These are phyloP conservation scores for Hestina assimilis DNA, from an alignment of 1,140 invertebrate species.

Conservation along the genomic window DNA sequence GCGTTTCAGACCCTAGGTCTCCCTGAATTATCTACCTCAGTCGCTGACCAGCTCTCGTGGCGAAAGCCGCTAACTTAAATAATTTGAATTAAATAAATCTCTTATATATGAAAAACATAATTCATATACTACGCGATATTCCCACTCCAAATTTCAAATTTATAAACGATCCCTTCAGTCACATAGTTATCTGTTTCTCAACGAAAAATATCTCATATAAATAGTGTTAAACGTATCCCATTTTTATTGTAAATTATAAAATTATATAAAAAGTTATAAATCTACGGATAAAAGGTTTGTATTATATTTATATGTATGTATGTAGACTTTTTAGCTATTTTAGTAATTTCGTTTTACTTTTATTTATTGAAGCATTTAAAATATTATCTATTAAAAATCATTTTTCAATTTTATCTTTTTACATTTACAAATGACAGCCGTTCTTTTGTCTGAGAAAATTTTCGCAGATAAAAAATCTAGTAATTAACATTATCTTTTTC, in stretches of 20 bases:
- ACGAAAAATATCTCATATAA: constrained; percentile 73
- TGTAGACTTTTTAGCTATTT: constrained; percentile 9
- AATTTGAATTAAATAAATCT: constrained; percentile 6
- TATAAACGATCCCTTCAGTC: constrained; percentile 49
- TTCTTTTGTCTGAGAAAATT: constrained; percentile 17
- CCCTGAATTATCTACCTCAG: constrained; percentile 11
- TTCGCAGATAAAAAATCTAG: constrained; percentile 3
- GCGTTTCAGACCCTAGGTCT: constrained; percentile 23
- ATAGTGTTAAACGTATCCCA: constrained; percentile 43
- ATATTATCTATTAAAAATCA: neutral
- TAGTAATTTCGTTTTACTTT: constrained; percentile 13
- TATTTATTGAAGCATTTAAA: neutral
- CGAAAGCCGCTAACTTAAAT: constrained; percentile 15
- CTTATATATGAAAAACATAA: constrained; percentile 68
- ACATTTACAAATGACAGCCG: constrained; percentile 28
- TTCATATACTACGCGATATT: constrained; percentile 32
- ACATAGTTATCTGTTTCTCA: constrained; percentile 67
- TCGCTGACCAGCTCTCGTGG: constrained; percentile 24
- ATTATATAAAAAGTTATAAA: neutral
- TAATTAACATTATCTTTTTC: constrained; percentile 41
- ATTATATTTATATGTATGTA: constrained; percentile 2
- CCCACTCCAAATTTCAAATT: constrained; percentile 31
- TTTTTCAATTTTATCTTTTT: no score
- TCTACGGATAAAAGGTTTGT: constrained; percentile 4
- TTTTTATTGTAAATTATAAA: constrained; percentile 3